Evolutionary conservation across 2,888 invertebrate species (phyloP), one percentile per base, ranked within the genome.

Genomic region (Sesia apiformis): DNA sequence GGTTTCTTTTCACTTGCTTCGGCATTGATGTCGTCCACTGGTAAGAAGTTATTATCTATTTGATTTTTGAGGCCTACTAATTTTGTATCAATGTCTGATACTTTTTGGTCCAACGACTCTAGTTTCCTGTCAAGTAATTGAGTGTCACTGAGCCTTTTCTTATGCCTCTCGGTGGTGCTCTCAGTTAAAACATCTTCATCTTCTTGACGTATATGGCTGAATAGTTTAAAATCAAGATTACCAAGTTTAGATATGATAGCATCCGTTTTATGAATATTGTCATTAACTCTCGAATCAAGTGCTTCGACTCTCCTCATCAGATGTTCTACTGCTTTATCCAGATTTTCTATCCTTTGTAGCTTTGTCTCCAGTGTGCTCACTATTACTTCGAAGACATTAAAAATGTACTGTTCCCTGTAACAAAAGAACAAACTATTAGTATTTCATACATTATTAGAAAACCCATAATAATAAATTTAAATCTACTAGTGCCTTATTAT

Each of bases 1-100:
- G 96, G 95, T 70, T 95, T 95, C 82, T 95, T 96, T 80, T 96
- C 96, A 69, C 96, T 96, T 0, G 96, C 96, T 77, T 96, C 96
- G 0, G 94, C 96, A 69, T 95, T 96, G 58, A 96, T 94, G 68
- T 96, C 96, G 70, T 96, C 96, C 8, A 92, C 92, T 55, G 94
- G 94, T 57, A 96, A 84, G 69, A 95, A 94, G 74, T 96, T 96
- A 69, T 92, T 94, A 71, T 96, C 96, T 64, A 96, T 91, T 80
- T 96, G 96, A 72, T 93, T 95, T 76, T 96, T 96, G 54, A 96
- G 84, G 46, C 92, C 93, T 57, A 93, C 93, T 61, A 96, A 79
- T 78, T 95, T 96, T 5, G 92, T 88, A 76, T 96, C 96, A 66
- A 96, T 96, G 65, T 95, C 93, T 55, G 94, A 94, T 1, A 96